These are phyloP conservation scores for Xiphophorus birchmanni DNA, from an alignment of 2,797 vertebrate genomes.

Conservation along the genomic window DNA sequence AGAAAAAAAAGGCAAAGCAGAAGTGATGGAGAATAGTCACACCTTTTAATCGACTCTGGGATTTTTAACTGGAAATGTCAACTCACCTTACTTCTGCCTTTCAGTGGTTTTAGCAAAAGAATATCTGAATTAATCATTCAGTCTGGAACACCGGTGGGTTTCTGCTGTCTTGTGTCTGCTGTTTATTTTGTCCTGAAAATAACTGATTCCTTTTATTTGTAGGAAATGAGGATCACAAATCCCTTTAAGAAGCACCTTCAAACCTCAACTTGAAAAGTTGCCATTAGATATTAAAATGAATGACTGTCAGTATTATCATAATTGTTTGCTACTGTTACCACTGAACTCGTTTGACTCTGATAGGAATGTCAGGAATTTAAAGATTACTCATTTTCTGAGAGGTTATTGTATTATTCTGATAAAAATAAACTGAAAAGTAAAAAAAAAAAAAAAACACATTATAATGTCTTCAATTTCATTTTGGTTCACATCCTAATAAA, in stretches of 20 bases:
- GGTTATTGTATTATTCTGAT: slow-evolving; percentile 4
- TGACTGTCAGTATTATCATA: slow-evolving; percentile 1
- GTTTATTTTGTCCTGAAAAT: not conserved
- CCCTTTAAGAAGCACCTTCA: slow-evolving; percentile 65
- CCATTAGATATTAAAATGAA: slow-evolving; percentile 43
- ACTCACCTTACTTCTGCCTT: slow-evolving; percentile 39
- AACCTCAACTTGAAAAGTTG: slow-evolving; percentile 58
- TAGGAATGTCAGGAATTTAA: slow-evolving; percentile 6
- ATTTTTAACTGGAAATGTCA: slow-evolving; percentile 31
- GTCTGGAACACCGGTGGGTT: slow-evolving; percentile 23
- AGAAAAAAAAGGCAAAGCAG: not conserved
- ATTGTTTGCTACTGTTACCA: not conserved
- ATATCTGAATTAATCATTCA: slow-evolving; percentile 10
- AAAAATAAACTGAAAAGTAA: not conserved
- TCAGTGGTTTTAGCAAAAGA: slow-evolving; percentile 5
- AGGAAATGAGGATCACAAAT: slow-evolving; percentile 26
- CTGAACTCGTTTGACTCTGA: slow-evolving; percentile 44
- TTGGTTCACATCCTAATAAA: not conserved
- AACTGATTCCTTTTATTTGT: slow-evolving; percentile 5
- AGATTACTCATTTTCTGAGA: not conserved
- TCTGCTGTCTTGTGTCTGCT: slow-evolving; percentile 13
- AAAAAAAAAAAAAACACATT: not conserved
- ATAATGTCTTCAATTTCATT: not conserved
- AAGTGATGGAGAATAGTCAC: slow-evolving; percentile 46
- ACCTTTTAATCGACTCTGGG: slow-evolving; percentile 66